These are phyloP conservation scores for Scophthalmus maximus DNA, from an alignment of 2,113 vertebrate genomes.

Conservation along the genomic window DNA sequence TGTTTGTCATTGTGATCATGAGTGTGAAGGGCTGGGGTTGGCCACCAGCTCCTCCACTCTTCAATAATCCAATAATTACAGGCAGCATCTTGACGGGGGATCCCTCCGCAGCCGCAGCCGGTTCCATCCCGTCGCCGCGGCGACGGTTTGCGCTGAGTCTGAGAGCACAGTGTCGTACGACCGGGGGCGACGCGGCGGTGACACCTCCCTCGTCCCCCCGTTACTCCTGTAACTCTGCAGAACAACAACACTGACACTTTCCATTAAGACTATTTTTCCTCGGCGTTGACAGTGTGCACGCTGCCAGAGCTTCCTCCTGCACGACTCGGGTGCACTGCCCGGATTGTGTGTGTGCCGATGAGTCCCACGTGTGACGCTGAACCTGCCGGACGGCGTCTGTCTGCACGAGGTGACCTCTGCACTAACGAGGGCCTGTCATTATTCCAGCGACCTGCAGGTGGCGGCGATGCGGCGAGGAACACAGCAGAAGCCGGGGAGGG, in stretches of 20 bases:
- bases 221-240: background rate
- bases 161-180: too few relatives aligned
- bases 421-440: background rate
- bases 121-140: conserved; percentile 2
- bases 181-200: too few relatives aligned
- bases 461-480: background rate
- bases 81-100: conserved; percentile 39
- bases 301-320: too few relatives aligned
- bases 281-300: too few relatives aligned
- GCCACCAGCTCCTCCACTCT: conserved; percentile 54
- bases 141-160: background rate
- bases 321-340: too few relatives aligned
- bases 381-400: too few relatives aligned
- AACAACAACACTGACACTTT: background rate
- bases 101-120: conserved; percentile 31
- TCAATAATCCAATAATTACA: conserved; percentile 71
- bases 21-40: conserved; percentile 56
- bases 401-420: background rate
- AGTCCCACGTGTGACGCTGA: too few relatives aligned
- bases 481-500: background rate
- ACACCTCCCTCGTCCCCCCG: too few relatives aligned
- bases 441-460: background rate
- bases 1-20: conserved; percentile 64
- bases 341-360: too few relatives aligned
- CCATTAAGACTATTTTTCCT: too few relatives aligned